Base-by-base conservation (phyloP, 1,140 invertebrate species). In the Drosophila navojoa region DNA sequence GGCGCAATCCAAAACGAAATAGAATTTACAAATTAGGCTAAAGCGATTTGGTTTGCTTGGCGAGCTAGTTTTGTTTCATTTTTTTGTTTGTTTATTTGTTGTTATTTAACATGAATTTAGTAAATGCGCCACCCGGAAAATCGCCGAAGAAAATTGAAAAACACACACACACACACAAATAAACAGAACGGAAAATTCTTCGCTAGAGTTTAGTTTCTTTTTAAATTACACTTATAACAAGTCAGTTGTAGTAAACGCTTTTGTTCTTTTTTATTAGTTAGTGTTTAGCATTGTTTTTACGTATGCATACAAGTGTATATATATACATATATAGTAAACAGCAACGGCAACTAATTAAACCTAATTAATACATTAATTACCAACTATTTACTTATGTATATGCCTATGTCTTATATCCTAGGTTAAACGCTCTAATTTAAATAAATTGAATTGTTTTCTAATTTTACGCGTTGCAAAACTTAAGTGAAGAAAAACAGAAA, bases 371-470 rank as follows among this genome's bases (percentile, higher is more conserved):
- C 38, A 62, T 63, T 44, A 40, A 57, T 44, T 38, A 61, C 40
- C 29, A 61, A 71, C 55, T 58, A 50, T 29, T 54, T 53, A 45
- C 64, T 49, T 63, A 71, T 64, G 57, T 82, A 86, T 79, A 75
- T 64, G 60, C 40, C 62, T 64, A 64, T 69, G 58, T 63, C 63
- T 71, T 57, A 77, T 61, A 77, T 61, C 67, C 50, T 85, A 87
- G 68, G 38, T 76, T 79, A 73, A 82, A 59, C 44, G 52, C 50
- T 69, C 63, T 76, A 63, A 79, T 86, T 81, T 87, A 79, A 87
- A 87, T 87, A 76, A 81, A 86, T 87, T 89, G 68, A 86, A 87
- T 87, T 87, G 82, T 87, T 87, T 87, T 87, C 84, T 87, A 87
- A 87, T 87, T 87, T 87, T 87, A 86, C 71, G 81, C 79, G 62